Conservation (phyloP, 2,113 vertebrate species). For the Podarcis raffonei region DNA sequence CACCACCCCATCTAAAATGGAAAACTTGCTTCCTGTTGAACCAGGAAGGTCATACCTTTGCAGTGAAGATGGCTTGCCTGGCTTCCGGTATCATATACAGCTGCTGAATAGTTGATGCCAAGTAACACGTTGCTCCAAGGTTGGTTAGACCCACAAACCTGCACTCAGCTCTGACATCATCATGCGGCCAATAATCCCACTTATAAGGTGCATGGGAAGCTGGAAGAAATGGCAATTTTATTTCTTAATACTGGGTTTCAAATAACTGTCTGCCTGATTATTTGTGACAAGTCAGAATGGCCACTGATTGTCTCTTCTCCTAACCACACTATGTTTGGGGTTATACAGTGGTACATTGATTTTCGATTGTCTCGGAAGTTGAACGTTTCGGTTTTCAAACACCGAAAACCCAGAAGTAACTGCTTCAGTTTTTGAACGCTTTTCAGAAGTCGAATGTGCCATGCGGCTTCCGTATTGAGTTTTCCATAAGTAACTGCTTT, state of each 20-base stretch:
- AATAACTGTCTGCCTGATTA: not conserved
- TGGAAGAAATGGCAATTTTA: constrained; percentile 51
- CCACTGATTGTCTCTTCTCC: not conserved
- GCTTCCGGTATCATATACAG: constrained; percentile 99
- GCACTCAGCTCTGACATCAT: constrained; percentile 95
- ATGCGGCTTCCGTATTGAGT: no score
- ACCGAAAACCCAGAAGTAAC: no score
- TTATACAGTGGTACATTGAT: no score
- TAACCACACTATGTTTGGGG: not conserved
- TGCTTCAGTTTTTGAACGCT: no score
- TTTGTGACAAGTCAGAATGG: not conserved
- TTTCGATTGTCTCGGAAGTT: no score
- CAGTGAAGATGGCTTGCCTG: constrained; percentile 96
- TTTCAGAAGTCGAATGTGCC: no score
- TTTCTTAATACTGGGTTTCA: not conserved
- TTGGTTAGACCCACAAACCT: constrained; percentile 97
- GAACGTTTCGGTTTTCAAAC: no score
- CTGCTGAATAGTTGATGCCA: constrained; percentile 98
- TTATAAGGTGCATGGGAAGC: constrained; percentile 98
- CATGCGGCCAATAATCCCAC: constrained; percentile 99
- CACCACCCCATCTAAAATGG: not conserved
- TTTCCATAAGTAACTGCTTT: no score
- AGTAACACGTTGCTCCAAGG: constrained; percentile 96
- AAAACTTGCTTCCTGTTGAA: not conserved
- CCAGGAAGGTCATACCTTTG: constrained; percentile 84